Conservation (phyloP, 2,888 invertebrate species). For the Erebia epiphron region DNA sequence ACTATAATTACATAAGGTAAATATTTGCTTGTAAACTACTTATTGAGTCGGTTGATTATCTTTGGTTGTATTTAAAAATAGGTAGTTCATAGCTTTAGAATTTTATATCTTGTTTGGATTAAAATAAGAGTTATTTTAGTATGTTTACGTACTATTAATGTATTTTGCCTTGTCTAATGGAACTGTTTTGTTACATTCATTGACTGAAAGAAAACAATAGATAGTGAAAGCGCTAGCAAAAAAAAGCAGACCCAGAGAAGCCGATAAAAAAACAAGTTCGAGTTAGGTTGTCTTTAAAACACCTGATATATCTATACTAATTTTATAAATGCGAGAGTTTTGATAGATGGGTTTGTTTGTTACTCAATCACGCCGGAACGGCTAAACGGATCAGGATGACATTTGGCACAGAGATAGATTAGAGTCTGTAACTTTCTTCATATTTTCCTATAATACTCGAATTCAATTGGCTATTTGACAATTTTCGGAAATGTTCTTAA, state of each 20-base stretch:
- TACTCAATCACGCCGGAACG: no score
- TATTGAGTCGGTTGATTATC: conserved; percentile 5
- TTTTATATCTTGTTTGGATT: neutral
- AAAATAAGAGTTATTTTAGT: conserved; percentile 1
- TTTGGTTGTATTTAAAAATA: conserved; percentile 15
- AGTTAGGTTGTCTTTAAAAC: no score
- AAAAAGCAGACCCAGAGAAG: neutral
- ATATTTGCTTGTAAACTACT: neutral
- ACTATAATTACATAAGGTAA: neutral
- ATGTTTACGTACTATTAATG: neutral
- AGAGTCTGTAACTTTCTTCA: no score
- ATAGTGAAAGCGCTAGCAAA: neutral
- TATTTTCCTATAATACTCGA: no score
- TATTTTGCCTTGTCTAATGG: conserved; percentile 10
- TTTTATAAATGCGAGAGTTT: no score
- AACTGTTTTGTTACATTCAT: conserved; percentile 9
- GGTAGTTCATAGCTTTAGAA: neutral
- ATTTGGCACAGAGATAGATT: no score
- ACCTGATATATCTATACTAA: no score
- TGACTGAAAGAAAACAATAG: neutral
- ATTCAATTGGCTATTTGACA: no score
- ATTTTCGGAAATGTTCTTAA: no score
- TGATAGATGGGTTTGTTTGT: no score
- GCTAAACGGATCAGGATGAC: no score
- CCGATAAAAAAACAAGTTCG: no score